phyloP scores from a whole-genome alignment of 2,888 invertebrate genomes.

The Chaetoderma sp. region DNA sequence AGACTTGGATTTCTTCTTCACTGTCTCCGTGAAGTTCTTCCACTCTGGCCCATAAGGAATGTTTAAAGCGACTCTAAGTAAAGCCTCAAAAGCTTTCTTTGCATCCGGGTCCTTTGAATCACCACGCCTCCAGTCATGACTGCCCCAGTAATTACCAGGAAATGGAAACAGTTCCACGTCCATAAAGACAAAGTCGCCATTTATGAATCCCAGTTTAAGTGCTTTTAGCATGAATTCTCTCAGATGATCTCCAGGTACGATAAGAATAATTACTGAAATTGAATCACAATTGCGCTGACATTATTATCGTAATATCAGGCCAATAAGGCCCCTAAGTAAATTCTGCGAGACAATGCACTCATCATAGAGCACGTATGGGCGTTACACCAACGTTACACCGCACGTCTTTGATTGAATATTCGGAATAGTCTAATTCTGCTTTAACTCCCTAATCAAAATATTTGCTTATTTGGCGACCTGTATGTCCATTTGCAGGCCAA shows the following conservation, averaged over 20 bases:
- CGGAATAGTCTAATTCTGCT: too few species aligned
- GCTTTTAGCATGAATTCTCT: slow-evolving; percentile 51
- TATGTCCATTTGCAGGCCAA: too few species aligned
- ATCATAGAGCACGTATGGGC: too few species aligned
- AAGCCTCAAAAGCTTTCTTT: slow-evolving; percentile 85
- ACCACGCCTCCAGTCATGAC: slow-evolving; percentile 43
- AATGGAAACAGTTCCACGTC: slow-evolving; percentile 52
- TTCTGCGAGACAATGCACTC: too few species aligned
- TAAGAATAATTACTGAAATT: slow-evolving; percentile 53
- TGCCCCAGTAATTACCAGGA: slow-evolving; percentile 45
- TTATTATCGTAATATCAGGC: background rate
- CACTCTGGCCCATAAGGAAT: slow-evolving; percentile 77
- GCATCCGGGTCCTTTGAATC: slow-evolving; percentile 71
- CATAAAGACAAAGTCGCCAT: slow-evolving; percentile 59
- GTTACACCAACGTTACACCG: too few species aligned
- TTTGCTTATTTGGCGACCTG: too few species aligned
- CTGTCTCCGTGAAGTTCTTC: slow-evolving; percentile 81
- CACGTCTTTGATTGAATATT: too few species aligned
- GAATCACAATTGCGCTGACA: background rate
- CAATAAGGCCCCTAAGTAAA: too few species aligned
- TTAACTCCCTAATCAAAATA: too few species aligned
- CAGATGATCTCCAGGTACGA: slow-evolving; percentile 50
- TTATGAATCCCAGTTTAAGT: slow-evolving; percentile 44
- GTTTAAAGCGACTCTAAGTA: slow-evolving; percentile 88
- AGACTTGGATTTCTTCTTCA: slow-evolving; percentile 68